Conservation (phyloP, 2,113 vertebrate genomes). For the Camelus dromedarius region DNA sequence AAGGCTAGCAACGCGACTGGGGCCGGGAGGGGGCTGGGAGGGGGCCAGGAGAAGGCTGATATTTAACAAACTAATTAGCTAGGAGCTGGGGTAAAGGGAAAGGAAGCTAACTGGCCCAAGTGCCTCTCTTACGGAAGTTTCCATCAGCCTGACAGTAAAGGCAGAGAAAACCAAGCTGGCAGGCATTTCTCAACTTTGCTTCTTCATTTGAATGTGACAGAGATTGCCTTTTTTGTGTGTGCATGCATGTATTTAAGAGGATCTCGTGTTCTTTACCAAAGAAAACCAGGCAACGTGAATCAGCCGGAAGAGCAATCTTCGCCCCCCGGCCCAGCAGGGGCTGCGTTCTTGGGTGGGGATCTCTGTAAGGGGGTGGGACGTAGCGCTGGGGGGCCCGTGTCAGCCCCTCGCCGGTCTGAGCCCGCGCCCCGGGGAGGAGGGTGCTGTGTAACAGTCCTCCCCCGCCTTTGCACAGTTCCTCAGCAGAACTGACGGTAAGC, state of each 20-base stretch:
- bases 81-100: too few species aligned
- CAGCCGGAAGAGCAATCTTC: rapidly evolving
- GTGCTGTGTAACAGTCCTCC: rapidly evolving
- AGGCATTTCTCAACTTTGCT: neutral
- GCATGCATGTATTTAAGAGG: neutral
- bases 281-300: neutral
- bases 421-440: neutral
- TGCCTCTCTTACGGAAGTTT: neutral
- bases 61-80: neutral
- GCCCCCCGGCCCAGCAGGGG: neutral
- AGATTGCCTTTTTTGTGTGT: neutral
- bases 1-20: neutral
- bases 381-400: too few species aligned
- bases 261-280: too few species aligned
- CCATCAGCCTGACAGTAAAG: neutral
- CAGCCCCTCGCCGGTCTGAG: too few species aligned
- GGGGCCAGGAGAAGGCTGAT: too few species aligned
- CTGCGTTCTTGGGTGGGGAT: neutral
- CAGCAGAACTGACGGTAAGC: neutral
- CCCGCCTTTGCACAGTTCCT: too few species aligned
- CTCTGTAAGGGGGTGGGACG: too few species aligned
- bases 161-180: neutral
- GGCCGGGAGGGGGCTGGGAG: too few species aligned
- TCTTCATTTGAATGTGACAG: neutral
- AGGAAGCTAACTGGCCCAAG: neutral